phyloP scores from a whole-genome alignment of 2,113 vertebrate genomes.

The Lophotis ruficrista region DNA sequence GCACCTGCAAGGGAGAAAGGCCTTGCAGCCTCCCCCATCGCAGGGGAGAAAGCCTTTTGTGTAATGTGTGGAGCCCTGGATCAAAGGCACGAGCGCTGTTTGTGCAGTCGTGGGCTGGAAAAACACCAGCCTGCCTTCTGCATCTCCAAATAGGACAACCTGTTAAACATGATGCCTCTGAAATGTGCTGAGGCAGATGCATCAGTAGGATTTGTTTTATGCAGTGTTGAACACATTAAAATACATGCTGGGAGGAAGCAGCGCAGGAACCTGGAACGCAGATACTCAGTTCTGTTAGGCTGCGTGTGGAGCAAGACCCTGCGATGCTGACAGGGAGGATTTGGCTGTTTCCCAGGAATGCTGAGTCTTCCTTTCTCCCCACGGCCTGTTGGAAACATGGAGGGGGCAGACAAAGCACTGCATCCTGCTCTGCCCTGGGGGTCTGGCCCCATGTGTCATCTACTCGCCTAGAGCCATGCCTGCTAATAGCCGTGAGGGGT shows the following conservation, averaged over 20 bases:
- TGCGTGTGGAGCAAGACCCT: background rate
- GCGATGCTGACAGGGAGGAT: background rate
- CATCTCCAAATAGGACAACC: background rate
- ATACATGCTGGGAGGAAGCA: background rate
- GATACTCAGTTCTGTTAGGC: background rate
- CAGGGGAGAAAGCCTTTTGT: background rate
- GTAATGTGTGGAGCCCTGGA: background rate
- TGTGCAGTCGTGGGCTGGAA: background rate
- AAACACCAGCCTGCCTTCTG: background rate
- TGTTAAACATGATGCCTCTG: background rate
- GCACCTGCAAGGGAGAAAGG: background rate
- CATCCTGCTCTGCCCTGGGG: background rate
- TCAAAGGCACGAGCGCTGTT: background rate
- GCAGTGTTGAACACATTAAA: background rate
- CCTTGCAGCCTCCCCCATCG: background rate
- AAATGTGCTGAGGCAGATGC: background rate
- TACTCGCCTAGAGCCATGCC: fast-evolving
- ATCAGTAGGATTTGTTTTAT: background rate
- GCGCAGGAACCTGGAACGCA: background rate
- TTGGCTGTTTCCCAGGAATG: background rate
- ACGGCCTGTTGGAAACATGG: background rate
- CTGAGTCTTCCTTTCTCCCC: background rate
- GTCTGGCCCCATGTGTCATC: background rate
- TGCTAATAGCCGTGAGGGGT: fast-evolving
- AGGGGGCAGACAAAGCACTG: background rate